Base-by-base conservation (phyloP, 2,113 vertebrate species). In the Dissostichus mawsoni region DNA sequence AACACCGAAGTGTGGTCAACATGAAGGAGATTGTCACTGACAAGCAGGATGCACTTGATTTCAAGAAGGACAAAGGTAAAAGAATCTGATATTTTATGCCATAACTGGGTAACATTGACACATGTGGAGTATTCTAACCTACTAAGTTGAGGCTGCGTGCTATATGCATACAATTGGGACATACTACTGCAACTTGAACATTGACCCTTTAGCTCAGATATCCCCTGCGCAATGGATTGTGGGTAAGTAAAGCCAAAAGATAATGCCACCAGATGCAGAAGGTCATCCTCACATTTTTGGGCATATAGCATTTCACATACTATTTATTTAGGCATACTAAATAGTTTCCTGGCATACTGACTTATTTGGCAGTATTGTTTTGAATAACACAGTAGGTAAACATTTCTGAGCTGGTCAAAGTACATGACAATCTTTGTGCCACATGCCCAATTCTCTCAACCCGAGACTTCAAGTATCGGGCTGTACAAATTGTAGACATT, bases 21-120 rank as follows among this genome's bases (percentile, higher is more conserved):
- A 99, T 99, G 98, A 99, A 99, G 95, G 98, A 99, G 90, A 99
- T 99, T 0, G 98, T 99, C 90, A 99, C 98, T 0, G 98, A 99
- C 95, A 99, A 99, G 81, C 97, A 99, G 90, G 98, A 99, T 87
- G 98, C 98, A 36, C 95, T 99, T 70, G 98, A 99, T 95, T 99
- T 99, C 92, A 99, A 99, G 92, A 99, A 99, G 90, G 98, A 99
- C 93, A 99, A 96, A 98, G 98, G 98, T 99, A 75, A 68, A 71
- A 10, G 12, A 11, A 3, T 14, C 2, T 7, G 4, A 47, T 50
- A 25, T 52, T 0, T 10, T 67, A 10, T 47, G 8, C 2, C 12
- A 66, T 3, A 2, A 1, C 47, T 33, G 20, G 61, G 9, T 20
- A 41, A 58, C 23, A 57, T 47, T 3, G 7, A 17, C 70, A 41